Conservation (phyloP, 2,113 vertebrate species). For the Oreochromis niloticus region DNA sequence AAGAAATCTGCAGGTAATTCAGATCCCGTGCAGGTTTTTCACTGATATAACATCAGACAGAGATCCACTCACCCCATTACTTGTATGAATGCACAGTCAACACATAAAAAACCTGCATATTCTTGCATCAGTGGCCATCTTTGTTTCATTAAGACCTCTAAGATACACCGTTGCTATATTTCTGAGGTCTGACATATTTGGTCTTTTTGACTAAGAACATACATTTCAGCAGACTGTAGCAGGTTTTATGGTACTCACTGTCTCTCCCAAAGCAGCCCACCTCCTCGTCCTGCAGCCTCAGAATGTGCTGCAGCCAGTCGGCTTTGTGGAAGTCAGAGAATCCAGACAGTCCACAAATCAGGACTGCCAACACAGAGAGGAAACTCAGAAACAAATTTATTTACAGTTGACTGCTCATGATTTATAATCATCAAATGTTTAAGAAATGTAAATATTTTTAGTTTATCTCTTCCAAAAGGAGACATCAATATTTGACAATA, state of each 20-base stretch:
- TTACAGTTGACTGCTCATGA: neutral
- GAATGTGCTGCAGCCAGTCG: slow-evolving; percentile 76
- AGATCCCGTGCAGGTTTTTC: neutral
- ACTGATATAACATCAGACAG: neutral
- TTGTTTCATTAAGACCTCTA: neutral
- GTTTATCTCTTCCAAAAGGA: neutral
- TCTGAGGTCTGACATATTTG: neutral
- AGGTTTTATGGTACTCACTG: slow-evolving; percentile 56
- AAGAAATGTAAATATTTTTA: fast-evolving
- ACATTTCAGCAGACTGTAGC: neutral
- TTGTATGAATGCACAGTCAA: neutral
- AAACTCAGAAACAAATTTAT: neutral
- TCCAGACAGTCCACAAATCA: slow-evolving; percentile 78
- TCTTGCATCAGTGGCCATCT: neutral
- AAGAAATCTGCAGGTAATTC: neutral
- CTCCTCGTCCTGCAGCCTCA: slow-evolving; percentile 72
- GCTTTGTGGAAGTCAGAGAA: slow-evolving; percentile 81
- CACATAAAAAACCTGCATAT: neutral
- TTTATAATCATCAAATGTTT: too few relatives aligned
- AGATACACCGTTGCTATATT: neutral
- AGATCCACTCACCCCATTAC: neutral
- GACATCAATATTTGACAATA: neutral
- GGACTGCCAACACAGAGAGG: slow-evolving; percentile 62
- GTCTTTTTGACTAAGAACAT: neutral
- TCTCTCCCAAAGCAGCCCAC: slow-evolving; percentile 78